Base-by-base conservation (phyloP, 2,113 vertebrate genomes). In the Passer montanus region DNA sequence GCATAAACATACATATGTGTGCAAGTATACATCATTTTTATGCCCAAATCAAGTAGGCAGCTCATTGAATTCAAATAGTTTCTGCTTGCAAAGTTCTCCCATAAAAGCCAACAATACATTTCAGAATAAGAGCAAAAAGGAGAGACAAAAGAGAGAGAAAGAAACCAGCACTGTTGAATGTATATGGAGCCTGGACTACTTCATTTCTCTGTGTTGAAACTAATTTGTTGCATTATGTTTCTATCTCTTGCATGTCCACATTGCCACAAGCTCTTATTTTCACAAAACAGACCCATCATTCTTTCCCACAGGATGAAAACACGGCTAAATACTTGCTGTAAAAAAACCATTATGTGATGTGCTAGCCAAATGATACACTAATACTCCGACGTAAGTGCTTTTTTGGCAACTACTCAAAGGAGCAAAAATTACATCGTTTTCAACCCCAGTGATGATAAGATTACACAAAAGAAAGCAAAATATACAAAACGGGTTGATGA, bases 351-450 rank as follows among this genome's bases (percentile, higher is more conserved):
- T 97, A 98, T 97, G 98, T 97, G 97, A 98, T 97, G 97, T 97
- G 95, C 97, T 96, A 97, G 97, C 95, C 94, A 95, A 91, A 98
- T 98, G 98, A 98, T 98, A 98, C 97, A 98, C 98, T 98, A 98
- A 98, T 97, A 98, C 97, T 96, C 97, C 93, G 44, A 97, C 80
- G 94, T 97, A 97, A 98, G 97, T 98, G 98, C 98, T 98, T 98
- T 98, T 98, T 98, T 98, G 98, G 97, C 98, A 97, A 89, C 95
- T 97, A 97, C 97, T 98, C 98, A 98, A 98, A 98, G 98, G 95
- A 98, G 95, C 98, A 98, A 96, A 98, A 98, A 97, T 98, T 97
- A 97, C 97, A 97, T 97, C 95, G 96, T 98, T 98, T 97, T 97
- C 97, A 97, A 96, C 89, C 92, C 94, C 97, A 97, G 95, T 96